Base-by-base conservation (phyloP, 2,888 invertebrate species). In the Julus scandinavius region DNA sequence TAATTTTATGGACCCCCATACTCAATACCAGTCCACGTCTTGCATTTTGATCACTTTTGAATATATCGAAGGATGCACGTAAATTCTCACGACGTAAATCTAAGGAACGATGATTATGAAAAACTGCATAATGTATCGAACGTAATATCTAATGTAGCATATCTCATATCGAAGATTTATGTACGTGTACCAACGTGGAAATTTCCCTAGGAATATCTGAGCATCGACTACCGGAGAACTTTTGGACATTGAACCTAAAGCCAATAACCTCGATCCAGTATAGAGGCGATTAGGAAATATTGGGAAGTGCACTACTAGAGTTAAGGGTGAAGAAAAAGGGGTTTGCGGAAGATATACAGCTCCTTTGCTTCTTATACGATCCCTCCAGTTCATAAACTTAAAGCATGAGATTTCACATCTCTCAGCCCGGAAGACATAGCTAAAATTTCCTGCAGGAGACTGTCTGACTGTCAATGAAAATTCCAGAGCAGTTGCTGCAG, bases 181-280 rank as follows among this genome's bases (percentile, higher is more conserved):
- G 1, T 20, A 0, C 80, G 17, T 29, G 13, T 38, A 38, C 80
- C 38, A 38, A 80, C 38, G 80, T 20, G 13, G 11, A 80, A 6
- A 80, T 80, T 80, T 38, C 1, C 80, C 38, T 1, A 38, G 80
- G 80, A 80, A 38, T 38, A 80, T 29, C 29, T 13, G 63, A 20
- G 17, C 6, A 38, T 13, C 2, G 38, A 20, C 20, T 20, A 20
- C 80, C 80, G 13, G 38, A 13, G 20, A 80, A 80, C 80, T 80
- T 80, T 80, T 80, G 80, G 80, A 80, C 80, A 80, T 80, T 80
- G 80, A 80, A 80, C 80, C 80, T 38, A 80, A 80, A 80, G 80
- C 80, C 80, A 80, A 80, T 80, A 80, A 80, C 80, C 80, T 80
- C 80, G 80, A 72, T 72, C 20, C 72, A n/a, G 63, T n/a, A n/a